Base-by-base conservation (phyloP, 2,888 invertebrate species). In the Aricia artaxerxes region DNA sequence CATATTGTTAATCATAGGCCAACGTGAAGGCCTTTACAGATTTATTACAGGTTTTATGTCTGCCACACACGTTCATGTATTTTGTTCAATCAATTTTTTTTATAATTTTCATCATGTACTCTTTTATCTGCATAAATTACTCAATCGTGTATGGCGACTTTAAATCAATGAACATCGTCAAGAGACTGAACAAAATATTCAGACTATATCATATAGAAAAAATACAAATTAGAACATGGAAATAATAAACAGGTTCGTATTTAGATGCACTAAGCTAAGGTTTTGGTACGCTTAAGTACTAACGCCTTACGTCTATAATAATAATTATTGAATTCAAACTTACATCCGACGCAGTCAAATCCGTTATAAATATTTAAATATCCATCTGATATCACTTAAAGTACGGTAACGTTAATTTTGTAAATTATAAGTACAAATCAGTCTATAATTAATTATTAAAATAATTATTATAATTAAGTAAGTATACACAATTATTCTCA, bases 401-500 rank as follows among this genome's bases (percentile, higher is more conserved):
- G 69, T 69, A 38, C 31, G 53, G 69, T 64, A 75, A 73, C 77
- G 49, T 78, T 78, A 31, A 80, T 73, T 79, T 79, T 57, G 61
- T 79, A 35, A 40, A 75, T 57, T 38, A 76, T 76, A 76, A 76
- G 24, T 64, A 64, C 64, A 79, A 77, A 77, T 64, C 69, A 64
- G 79, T 77, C 72, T 77, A 77, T 77, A 79, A 77, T n/a, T 73
- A 78, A 78, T 78, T 77, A 77, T 72, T 53, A 79, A 69, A 73
- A 60, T 73, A 64, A 72, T 72, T 78, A 78, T 24, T 24, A 24
- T 24, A 24, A 24, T 24, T 24, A 24, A 24, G 24, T 78, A 49
- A 73, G 16, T 78, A 73, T 64, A 31, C 60, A 40, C 38, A 77
- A 77, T 79, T 75, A 75, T 79, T 35, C 11, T 31, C 64, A 64